phyloP scores from a whole-genome alignment of 2,113 vertebrate genomes.

The Platysteira castanea region DNA sequence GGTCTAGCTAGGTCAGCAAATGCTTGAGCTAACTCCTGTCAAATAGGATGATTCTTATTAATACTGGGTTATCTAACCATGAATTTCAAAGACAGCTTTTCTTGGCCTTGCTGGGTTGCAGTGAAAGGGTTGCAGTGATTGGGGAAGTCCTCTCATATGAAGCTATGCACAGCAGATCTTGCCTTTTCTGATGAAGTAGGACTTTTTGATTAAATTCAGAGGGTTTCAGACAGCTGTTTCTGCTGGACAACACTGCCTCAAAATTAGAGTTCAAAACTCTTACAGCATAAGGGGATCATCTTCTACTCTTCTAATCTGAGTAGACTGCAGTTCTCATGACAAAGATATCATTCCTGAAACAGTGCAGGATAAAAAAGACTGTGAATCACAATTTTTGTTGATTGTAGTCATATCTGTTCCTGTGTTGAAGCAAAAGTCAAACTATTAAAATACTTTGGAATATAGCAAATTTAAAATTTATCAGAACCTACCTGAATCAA shows the following conservation, averaged over 20 bases:
- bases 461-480: background rate
- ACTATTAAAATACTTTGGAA: background rate
- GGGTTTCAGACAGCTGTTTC: background rate
- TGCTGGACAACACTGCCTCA: rapidly evolving
- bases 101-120: background rate
- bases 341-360: background rate
- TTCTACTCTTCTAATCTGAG: background rate
- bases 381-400: background rate
- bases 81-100: background rate
- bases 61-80: background rate
- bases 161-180: background rate
- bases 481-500: background rate
- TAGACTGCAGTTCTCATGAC: background rate
- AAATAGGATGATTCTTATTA: background rate
- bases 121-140: background rate
- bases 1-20: background rate
- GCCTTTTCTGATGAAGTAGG: background rate
- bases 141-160: background rate
- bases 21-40: background rate
- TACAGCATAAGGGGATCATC: background rate
- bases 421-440: background rate
- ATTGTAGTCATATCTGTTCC: background rate
- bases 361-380: rapidly evolving
- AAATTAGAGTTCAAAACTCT: background rate
- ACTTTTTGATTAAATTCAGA: background rate